Evolutionary conservation across 2,888 invertebrate genomes (phyloP).

Genomic region (Lycocerus yunnanus): DNA sequence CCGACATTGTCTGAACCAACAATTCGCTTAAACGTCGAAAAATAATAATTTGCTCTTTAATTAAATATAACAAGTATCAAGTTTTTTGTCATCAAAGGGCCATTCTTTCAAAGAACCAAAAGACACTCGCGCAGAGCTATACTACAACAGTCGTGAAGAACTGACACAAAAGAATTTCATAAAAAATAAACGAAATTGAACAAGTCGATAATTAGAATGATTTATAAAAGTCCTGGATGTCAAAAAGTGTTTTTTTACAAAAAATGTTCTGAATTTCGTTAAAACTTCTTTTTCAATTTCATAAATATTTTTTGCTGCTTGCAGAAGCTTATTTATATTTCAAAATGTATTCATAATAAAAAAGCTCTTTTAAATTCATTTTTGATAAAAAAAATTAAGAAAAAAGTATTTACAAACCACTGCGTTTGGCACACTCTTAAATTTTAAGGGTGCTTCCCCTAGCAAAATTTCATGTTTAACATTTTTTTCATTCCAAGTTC

Average conservation of each 20-base stretch:
- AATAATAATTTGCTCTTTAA: neutral
- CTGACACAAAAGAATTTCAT: neutral
- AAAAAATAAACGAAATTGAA: neutral
- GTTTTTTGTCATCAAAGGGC: neutral
- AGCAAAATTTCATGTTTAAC: neutral
- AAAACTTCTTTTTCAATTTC: neutral
- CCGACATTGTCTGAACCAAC: neutral
- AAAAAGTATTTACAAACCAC: neutral
- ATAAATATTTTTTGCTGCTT: neutral
- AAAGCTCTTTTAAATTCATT: neutral
- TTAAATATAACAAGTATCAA: neutral
- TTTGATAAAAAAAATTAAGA: neutral
- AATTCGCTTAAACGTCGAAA: neutral
- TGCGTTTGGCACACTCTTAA: neutral
- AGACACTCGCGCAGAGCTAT: neutral
- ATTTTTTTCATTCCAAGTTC: neutral
- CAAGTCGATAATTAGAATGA: neutral
- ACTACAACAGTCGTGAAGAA: neutral
- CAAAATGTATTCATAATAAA: neutral
- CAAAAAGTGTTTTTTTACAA: neutral
- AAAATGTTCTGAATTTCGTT: neutral
- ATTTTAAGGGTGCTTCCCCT: neutral
- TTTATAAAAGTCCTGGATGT: neutral
- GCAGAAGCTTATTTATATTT: neutral
- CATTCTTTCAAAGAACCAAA: neutral